Conservation (phyloP, 2,888 invertebrate genomes). For the Malachius bipustulatus region DNA sequence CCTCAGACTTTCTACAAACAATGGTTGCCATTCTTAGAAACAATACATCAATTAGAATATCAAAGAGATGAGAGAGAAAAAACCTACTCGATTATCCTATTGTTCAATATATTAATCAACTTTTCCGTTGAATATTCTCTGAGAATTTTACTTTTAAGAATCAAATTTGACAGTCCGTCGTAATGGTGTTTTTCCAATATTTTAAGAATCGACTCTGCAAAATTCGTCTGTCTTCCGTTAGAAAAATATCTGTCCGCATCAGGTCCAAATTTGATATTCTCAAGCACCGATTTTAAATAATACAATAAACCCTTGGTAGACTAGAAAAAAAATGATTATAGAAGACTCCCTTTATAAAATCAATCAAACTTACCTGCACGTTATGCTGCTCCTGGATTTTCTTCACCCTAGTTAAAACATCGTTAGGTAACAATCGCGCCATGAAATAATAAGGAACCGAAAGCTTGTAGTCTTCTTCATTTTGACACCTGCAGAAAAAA, state of each 20-base stretch:
- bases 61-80: not conserved
- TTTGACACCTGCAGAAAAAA: constrained; percentile 30
- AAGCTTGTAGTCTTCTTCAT: constrained; percentile 30
- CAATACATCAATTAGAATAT: not conserved
- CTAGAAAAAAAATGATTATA: constrained; percentile 21
- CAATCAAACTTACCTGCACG: constrained; percentile 24
- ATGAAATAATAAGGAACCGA: constrained; percentile 45
- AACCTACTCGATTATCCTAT: constrained; percentile 27
- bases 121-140: constrained; percentile 46
- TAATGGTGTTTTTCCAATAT: constrained; percentile 35
- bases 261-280: constrained; percentile 35
- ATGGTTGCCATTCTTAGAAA: too few species aligned
- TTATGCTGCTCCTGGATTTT: constrained; percentile 34
- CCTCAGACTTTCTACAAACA: constrained; percentile 28
- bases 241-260: constrained; percentile 39
- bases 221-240: constrained; percentile 30
- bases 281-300: constrained; percentile 33
- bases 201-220: constrained; percentile 35
- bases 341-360: not conserved
- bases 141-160: constrained; percentile 41
- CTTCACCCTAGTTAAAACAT: constrained; percentile 37
- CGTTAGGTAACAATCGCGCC: constrained; percentile 40
- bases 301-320: constrained; percentile 32
- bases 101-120: constrained; percentile 37
- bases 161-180: constrained; percentile 39